Percentiles rank a stretch among this genome's conserved stretches.
Conservation (phyloP, 2,797 vertebrate species). For the Ctenochaetus hawaiiensis region DNA sequence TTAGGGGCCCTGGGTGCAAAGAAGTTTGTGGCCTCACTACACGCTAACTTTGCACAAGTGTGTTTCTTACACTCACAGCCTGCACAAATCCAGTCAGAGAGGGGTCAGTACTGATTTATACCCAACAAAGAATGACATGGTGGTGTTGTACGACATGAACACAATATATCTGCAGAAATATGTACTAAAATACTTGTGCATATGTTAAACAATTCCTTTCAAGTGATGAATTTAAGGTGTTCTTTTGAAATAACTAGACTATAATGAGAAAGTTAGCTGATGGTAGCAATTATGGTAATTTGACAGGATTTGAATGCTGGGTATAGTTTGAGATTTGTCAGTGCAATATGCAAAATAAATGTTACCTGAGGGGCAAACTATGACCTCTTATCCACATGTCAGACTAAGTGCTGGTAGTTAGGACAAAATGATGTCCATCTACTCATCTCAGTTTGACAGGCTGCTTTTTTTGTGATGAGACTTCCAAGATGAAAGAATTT, state of each 20-base stretch:
- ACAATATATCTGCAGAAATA: neutral
- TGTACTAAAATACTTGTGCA: neutral
- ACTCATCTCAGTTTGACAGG: slow-evolving; percentile 4
- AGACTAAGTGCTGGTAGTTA: slow-evolving; percentile 21
- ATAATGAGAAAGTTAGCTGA: neutral
- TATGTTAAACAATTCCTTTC: neutral
- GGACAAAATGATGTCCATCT: slow-evolving; percentile 31
- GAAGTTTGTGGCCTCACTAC: neutral
- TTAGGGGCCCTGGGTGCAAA: neutral
- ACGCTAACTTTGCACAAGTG: slow-evolving; percentile 16
- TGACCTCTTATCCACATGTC: slow-evolving; percentile 13
- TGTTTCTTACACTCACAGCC: neutral
- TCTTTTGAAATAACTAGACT: neutral
- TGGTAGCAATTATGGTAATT: neutral
- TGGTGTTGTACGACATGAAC: neutral
- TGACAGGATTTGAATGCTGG: neutral
- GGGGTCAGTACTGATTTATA: neutral
- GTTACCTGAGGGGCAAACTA: slow-evolving; percentile 15
- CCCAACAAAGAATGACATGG: neutral
- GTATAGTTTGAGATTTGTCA: slow-evolving; percentile 8
- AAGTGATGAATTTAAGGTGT: neutral
- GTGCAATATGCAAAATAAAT: slow-evolving; percentile 34
- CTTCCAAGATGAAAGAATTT: neutral
- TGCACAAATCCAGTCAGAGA: slow-evolving; percentile 4
- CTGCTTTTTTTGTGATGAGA: neutral